Base-by-base conservation (phyloP, 1,140 invertebrate genomes). In the Formica selysi region DNA sequence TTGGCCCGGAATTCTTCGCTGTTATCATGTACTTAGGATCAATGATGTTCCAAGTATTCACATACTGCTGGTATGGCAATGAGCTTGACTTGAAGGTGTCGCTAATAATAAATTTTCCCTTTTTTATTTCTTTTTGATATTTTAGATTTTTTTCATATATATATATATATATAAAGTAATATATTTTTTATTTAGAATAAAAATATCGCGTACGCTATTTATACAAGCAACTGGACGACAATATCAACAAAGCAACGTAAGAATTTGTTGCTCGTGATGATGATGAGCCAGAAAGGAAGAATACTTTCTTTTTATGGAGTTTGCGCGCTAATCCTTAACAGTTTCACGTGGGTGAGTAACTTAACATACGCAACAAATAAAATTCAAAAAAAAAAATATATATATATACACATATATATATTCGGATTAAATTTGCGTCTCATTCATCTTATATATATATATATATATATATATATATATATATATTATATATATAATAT, bases 41-140 rank as follows among this genome's bases (percentile, higher is more conserved):
- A 57, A 87, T 89, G 54, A 13, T 89, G 54, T 68, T 59, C 11
- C 68, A 87, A 85, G 70, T 83, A 26, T 89, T 87, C 19, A 80
- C 62, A 19, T 89, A 80, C 26, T 89, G 88, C 19, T 89, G 86
- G 80, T 89, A 70, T 36, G 86, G 88, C 29, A 89, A 89, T 2
- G 88, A 89, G 4, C 84, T 86, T 10, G 76, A 80, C 22, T 80
- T 86, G 26, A 86, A 86, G 64, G 76, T 86, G 44, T 22, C 5
- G 16, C 3, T 10, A 38, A 74, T 62, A 44, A 38, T 80, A 11
- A 54, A 32, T 11, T 10, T 74, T 74, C 3, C 59, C 11, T 26
- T n/a, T 51, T 32, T 59, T 0, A 48, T 10, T 64, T 62, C n/a
- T n/a, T 57, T 13, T 36, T 16, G 0, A 29, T 29, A 59, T n/a